Conservation (phyloP, 2,797 vertebrate genomes). For the Anguilla anguilla region DNA sequence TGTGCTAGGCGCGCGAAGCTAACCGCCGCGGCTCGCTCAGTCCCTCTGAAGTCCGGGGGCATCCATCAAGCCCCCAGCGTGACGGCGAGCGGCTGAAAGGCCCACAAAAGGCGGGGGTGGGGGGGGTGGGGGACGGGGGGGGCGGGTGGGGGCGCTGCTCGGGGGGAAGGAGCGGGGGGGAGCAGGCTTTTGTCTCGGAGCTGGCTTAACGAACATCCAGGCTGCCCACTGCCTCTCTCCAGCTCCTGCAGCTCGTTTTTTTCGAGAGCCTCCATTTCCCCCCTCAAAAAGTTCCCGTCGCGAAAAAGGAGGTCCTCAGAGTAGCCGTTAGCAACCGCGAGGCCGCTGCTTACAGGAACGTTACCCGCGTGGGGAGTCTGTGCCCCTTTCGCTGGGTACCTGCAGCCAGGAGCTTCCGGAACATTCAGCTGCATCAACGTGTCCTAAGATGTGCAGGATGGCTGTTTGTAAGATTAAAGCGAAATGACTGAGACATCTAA, state of each 20-base stretch:
- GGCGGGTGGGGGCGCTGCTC: background rate
- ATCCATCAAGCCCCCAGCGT: slow-evolving; percentile 79
- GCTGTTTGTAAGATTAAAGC: background rate
- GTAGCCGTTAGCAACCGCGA: background rate
- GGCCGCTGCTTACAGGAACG: background rate
- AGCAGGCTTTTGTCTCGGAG: slow-evolving; percentile 49
- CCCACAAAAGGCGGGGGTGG: background rate
- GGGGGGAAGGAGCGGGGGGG: slow-evolving; percentile 57
- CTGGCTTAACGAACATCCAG: slow-evolving; percentile 78
- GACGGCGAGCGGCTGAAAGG: slow-evolving; percentile 62
- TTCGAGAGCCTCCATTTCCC: background rate
- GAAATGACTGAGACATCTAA: background rate
- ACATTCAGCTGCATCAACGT: background rate
- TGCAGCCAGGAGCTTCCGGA: background rate
- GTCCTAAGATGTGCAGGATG: background rate
- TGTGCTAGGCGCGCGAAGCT: slow-evolving; percentile 63
- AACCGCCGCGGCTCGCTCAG: slow-evolving; percentile 29
- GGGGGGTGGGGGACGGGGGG: background rate
- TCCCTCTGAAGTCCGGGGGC: slow-evolving; percentile 78
- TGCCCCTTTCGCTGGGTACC: background rate
- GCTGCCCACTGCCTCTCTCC: background rate
- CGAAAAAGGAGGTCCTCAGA: background rate
- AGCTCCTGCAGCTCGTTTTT: background rate
- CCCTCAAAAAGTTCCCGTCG: background rate
- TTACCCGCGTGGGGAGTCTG: background rate